Percentiles rank a stretch among this genome's conserved stretches.
These are phyloP conservation scores for Mesocricetus auratus DNA, from an alignment of 2,113 vertebrate genomes.

Conservation along the genomic window DNA sequence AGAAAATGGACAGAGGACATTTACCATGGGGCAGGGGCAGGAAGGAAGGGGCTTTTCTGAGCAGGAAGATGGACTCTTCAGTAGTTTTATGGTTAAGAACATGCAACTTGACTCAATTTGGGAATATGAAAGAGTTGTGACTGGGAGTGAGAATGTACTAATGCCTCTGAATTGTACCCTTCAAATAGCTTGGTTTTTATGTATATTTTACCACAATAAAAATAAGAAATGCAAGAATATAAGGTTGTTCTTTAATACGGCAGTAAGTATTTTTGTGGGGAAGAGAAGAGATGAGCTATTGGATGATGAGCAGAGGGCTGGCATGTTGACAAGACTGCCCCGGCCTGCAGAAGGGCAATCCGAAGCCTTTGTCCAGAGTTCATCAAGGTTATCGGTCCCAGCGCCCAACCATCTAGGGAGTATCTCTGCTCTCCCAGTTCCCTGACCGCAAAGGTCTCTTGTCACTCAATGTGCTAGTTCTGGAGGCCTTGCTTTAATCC, in stretches of 20 bases:
- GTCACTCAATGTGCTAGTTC: not conserved
- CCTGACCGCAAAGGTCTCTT: not conserved
- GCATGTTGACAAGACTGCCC: not conserved
- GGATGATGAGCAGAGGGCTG: not conserved
- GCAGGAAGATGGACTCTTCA: not conserved
- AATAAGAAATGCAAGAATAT: not conserved
- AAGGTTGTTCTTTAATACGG: slow-evolving; percentile 2
- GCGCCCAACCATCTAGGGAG: not conserved
- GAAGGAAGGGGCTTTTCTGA: not conserved
- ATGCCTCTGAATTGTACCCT: slow-evolving; percentile 3
- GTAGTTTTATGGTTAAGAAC: slow-evolving; percentile 18
- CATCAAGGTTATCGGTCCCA: not conserved
- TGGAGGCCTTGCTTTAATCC: not conserved
- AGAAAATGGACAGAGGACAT: not conserved
- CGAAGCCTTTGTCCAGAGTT: not conserved
- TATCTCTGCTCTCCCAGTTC: not conserved
- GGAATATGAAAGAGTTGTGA: not conserved
- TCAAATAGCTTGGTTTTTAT: not conserved
- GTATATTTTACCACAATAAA: slow-evolving; percentile 37
- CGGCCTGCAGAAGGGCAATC: not conserved
- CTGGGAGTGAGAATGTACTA: not conserved
- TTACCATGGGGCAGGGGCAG: not conserved
- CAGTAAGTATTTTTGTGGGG: not conserved
- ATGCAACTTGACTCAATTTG: not conserved
- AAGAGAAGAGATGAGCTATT: not conserved